Evolutionary conservation across 2,797 vertebrate genomes (phyloP).

Genomic region (Orestias chungarensis): DNA sequence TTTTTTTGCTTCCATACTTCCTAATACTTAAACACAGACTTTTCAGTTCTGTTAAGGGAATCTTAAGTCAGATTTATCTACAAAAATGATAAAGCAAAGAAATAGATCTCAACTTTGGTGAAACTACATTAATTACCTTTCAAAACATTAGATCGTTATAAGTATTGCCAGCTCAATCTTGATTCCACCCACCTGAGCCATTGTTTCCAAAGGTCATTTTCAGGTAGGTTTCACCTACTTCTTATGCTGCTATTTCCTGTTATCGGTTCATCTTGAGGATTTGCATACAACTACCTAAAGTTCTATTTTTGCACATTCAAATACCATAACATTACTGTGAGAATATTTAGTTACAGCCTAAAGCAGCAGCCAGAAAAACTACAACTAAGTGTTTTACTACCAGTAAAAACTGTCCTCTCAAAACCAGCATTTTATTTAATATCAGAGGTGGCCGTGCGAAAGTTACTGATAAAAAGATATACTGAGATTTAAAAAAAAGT

Average conservation of each 20-base stretch:
- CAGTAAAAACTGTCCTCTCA: neutral
- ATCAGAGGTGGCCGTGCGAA: neutral
- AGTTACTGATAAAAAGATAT: neutral
- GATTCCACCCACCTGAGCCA: neutral
- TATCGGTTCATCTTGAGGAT: conserved; percentile 1
- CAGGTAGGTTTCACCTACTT: neutral
- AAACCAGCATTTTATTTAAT: neutral
- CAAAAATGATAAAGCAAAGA: neutral
- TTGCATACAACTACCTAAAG: neutral
- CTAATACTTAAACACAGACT: neutral
- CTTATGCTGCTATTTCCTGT: neutral
- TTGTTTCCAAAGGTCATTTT: neutral
- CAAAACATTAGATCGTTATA: no score
- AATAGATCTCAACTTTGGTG: neutral
- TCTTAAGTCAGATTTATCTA: neutral
- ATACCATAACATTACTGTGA: neutral
- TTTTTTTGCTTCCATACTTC: neutral
- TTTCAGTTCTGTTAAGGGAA: neutral
- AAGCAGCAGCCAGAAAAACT: neutral
- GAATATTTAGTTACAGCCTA: neutral
- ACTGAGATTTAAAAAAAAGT: neutral
- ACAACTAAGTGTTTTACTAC: no score
- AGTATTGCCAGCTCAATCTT: neutral
- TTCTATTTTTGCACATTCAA: neutral
- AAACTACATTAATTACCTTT: no score